Evolutionary conservation across 2,113 vertebrate genomes (phyloP), one percentile per base, ranked within the genome.

Genomic region (Asarcornis scutulata): DNA sequence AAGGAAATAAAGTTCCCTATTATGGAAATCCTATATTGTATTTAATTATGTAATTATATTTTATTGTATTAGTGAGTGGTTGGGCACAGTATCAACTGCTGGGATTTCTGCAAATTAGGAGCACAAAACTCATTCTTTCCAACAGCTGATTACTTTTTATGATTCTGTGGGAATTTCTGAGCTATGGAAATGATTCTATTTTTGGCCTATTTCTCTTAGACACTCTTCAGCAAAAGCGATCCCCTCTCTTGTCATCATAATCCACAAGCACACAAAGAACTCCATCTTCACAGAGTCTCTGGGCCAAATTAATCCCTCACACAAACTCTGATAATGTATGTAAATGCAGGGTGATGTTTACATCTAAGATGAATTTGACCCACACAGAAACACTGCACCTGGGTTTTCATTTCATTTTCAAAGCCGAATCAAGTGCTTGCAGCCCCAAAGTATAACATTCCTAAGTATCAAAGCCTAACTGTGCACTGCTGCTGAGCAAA

Each of bases 1-100:
- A 96, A 94, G 93, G 91, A 98, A 96, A 98, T 91, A 92, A 97
- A 97, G 94, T 97, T 97, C 88, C 94, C 89, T 74, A 92, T 97
- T 95, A 98, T 86, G 75, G 92, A 96, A 97, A 98, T 96, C 95
- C 96, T 97, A 86, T 84, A 88, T 79, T 96, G 96, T 96, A 97
- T 97, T 98, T 97, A 97, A 97, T 98, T 96, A 98, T 96, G 96
- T 93, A 97, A 98, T 98, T 97, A 96, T 96, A 87, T 92, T 96
- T 97, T 96, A 98, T 92, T 97, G 93, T 97, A 96, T 95, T 96
- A 97, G 96, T 80, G 89, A 97, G 89, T 77, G 76, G 76, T 88
- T 81, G 75, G 80, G 86, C 86, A 78, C 62, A 96, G 94, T 50
- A 86, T 80, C 95, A 87, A 90, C 93, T 88, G 89, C 88, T 64